Base-by-base conservation (phyloP, 2,113 vertebrate genomes). In the Cranoglanis bouderius region DNA sequence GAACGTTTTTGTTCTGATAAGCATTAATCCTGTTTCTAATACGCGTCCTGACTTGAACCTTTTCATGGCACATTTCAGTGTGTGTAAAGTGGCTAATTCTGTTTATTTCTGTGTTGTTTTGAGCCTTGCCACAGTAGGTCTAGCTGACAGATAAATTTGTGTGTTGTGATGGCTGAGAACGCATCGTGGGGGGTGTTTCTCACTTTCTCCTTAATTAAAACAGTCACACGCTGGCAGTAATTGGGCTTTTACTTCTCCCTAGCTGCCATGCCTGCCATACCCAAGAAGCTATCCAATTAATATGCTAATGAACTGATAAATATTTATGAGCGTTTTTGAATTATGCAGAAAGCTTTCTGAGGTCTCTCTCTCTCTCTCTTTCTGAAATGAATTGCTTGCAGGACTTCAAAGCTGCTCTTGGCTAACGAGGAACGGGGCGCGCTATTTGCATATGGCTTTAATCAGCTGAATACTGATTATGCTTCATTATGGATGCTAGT, bases 381-480 rank as follows among this genome's bases (percentile, higher is more conserved):
- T 70, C 95, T 95, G 95, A 96, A 92, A 96, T 96, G 96, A 97
- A 97, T 97, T 96, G 96, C 97, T 97, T 95, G 88, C 94, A 87
- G 95, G 96, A 97, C 97, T 97, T 97, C 96, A 97, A 97, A 97
- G 96, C 95, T 94, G 95, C 96, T 96, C 95, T 93, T 94, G 94
- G 94, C 96, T 97, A 97, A 97, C 95, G 96, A 97, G 96, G 94
- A 67, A 70, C 92, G 40, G 93, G 88, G 77, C 40, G 49, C 16
- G 91, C 95, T 95, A 97, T 97, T 97, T 97, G 97, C 96, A 97
- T 97, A 97, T 95, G 94, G 95, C 95, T 96, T 95, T 97, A 97
- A 97, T 97, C 96, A 97, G 95, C 91, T 94, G 96, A 95, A 97
- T 97, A 97, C 97, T 97, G 97, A 97, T 97, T 97, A 97, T 95